Evolutionary conservation across 2,113 vertebrate species (phyloP), one percentile per base, ranked within the genome.

Genomic region (Myotis yumanensis): DNA sequence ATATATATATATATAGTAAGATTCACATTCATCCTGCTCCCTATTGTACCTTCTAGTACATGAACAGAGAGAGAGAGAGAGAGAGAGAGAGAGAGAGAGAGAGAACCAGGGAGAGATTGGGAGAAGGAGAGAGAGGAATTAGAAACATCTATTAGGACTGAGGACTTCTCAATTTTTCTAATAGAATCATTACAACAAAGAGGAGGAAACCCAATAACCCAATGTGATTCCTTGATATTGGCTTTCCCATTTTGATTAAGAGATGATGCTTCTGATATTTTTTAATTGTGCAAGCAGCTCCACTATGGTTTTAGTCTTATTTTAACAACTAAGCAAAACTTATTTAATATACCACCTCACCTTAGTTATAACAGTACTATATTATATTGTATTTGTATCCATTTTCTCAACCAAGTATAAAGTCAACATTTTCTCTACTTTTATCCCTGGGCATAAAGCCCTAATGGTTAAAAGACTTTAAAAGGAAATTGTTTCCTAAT

Each of bases 71-170:
- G 28, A 66, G 28, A 66, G 62, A 66, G 4, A 64, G 9, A 64
- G 35, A 28, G 71, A 73, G 37, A 73, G 22, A 73, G 22, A 37
- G 10, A 40, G 20, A 37, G 37, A 37, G 37, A 37, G 37, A 5
- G 0, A 11, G 0, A 18, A n/a, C n/a, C n/a, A n/a, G 10, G 23
- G 69, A 72, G 10, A 22, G 22, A 40, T 22, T 1, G 3, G 25
- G 4, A 59, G 54, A 57, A 59, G 25, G 25, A 75, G 40, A 46
- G 72, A 46, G 40, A 46, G 4, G 37, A 22, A 37, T 20, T 18
- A 71, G 28, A 54, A 79, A 59, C 40, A 37, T 62, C 51, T 59
- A 72, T 72, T 62, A 92, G 11, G 22, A 43, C 0, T 32, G 17
- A 30, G 52, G 28, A 48, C 7, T 40, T 62, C 51, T 93, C 79